Evolutionary conservation across 2,888 invertebrate species (phyloP).

Genomic region (Cheilosia variabilis): DNA sequence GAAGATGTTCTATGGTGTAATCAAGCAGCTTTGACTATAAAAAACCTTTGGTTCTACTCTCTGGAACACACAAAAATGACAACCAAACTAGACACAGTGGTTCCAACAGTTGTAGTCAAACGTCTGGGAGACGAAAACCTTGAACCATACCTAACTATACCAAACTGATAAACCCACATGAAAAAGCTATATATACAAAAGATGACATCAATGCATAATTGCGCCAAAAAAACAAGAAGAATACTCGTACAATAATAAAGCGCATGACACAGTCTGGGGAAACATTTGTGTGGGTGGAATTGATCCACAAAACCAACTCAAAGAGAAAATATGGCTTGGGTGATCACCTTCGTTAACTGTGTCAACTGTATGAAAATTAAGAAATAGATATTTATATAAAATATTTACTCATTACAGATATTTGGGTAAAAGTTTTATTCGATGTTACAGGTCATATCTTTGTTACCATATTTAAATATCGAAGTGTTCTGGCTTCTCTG

Average conservation of each 20-base stretch:
- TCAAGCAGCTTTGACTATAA: too few species aligned
- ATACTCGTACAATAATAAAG: not conserved
- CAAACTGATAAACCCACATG: conserved; percentile 1
- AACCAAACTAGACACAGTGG: too few species aligned
- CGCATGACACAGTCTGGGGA: conserved; percentile 8
- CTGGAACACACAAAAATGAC: too few species aligned
- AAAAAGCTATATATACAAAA: too few species aligned
- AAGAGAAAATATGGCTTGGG: conserved; percentile 7
- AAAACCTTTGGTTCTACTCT: too few species aligned
- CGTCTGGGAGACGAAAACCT: not conserved
- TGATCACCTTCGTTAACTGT: not conserved
- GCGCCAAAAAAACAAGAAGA: not conserved
- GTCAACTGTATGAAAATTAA: not conserved
- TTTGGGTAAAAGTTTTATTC: too few species aligned
- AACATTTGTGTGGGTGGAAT: conserved; percentile 16
- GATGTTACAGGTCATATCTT: conserved; percentile 39
- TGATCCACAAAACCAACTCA: conserved; percentile 22
- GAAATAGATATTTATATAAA: not conserved
- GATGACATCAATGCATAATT: conserved; percentile 7
- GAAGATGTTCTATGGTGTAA: too few species aligned
- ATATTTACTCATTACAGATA: not conserved
- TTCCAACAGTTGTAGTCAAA: not conserved
- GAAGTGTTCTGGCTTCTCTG: too few species aligned
- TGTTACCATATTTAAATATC: conserved; percentile 81
- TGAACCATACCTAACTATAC: not conserved